These are phyloP conservation scores for Fabriciana adippe DNA, from an alignment of 2,888 invertebrate genomes.

Conservation along the genomic window DNA sequence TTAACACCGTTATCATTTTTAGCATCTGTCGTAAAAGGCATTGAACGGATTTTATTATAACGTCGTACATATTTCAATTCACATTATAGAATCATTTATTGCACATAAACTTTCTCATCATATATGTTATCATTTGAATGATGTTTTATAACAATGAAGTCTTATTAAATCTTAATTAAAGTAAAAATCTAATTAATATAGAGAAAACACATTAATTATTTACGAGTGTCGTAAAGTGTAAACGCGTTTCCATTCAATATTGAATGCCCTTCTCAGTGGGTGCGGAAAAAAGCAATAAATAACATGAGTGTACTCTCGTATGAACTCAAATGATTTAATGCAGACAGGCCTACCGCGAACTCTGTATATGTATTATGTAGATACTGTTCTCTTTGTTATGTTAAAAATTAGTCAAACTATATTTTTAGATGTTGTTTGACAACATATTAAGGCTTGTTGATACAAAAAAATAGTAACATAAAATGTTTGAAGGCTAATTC, in stretches of 20 bases:
- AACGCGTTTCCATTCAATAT: conserved; percentile 58
- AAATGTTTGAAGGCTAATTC: no score
- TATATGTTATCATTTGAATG: no score
- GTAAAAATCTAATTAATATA: conserved; percentile 44
- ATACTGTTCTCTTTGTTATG: conserved; percentile 27
- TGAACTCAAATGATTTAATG: conserved; percentile 59
- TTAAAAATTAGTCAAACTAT: conserved; percentile 19
- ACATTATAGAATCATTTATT: conserved; percentile 3
- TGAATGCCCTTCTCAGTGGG: conserved; percentile 54
- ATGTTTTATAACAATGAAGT: no score
- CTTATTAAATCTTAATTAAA: no score
- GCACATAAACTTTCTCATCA: conserved; percentile 7
- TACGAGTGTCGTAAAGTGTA: conserved; percentile 62
- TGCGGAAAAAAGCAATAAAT: conserved; percentile 64
- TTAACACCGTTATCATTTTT: conserved; percentile 48
- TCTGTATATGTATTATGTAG: conserved; percentile 37
- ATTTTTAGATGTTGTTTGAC: not conserved
- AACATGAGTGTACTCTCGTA: conserved; percentile 50
- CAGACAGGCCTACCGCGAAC: conserved; percentile 47
- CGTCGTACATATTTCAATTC: conserved; percentile 26
- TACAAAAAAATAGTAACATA: no score
- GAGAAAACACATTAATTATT: conserved; percentile 52
- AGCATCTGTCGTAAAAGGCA: conserved; percentile 33
- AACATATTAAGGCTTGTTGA: no score
- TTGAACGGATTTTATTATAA: conserved; percentile 17